Percentiles rank a stretch among this genome's conserved stretches.
Evolutionary conservation across 2,888 invertebrate genomes (phyloP).

Genomic region (Xanthia icteritia): DNA sequence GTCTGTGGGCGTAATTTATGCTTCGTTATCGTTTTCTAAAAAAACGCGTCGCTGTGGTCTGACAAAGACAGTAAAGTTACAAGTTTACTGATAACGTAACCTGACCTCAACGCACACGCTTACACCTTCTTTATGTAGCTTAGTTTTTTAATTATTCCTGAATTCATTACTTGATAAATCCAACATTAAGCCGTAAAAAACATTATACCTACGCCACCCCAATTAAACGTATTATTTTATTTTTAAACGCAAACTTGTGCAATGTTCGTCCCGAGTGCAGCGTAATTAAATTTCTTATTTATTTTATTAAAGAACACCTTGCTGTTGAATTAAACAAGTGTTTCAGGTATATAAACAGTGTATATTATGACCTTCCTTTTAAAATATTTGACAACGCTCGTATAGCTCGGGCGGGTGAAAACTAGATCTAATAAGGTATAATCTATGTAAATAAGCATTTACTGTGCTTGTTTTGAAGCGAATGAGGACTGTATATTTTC

Average conservation of each 20-base stretch:
- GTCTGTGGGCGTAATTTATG: constrained; percentile 39
- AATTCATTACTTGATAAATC: constrained; percentile 63
- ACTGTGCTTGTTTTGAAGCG: constrained; percentile 44
- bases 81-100: constrained; percentile 59
- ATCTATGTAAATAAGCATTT: constrained; percentile 52
- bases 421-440: constrained; percentile 46
- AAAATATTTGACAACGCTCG: constrained; percentile 54
- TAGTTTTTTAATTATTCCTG: constrained; percentile 66
- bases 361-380: constrained; percentile 33
- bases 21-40: constrained; percentile 35
- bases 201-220: constrained; percentile 56
- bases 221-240: constrained; percentile 69
- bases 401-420: constrained; percentile 30
- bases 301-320: constrained; percentile 54
- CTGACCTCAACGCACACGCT: constrained; percentile 46
- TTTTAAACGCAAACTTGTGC: constrained; percentile 46
- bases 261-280: constrained; percentile 26
- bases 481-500: constrained; percentile 37
- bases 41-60: constrained; percentile 17
- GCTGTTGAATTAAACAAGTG: constrained; percentile 32
- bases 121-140: constrained; percentile 47
- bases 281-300: constrained; percentile 63
- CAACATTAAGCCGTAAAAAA: constrained; percentile 69
- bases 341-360: constrained; percentile 45
- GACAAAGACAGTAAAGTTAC: constrained; percentile 48